phyloP scores from a whole-genome alignment of 2,113 vertebrate genomes.

The Neotoma lepida region DNA sequence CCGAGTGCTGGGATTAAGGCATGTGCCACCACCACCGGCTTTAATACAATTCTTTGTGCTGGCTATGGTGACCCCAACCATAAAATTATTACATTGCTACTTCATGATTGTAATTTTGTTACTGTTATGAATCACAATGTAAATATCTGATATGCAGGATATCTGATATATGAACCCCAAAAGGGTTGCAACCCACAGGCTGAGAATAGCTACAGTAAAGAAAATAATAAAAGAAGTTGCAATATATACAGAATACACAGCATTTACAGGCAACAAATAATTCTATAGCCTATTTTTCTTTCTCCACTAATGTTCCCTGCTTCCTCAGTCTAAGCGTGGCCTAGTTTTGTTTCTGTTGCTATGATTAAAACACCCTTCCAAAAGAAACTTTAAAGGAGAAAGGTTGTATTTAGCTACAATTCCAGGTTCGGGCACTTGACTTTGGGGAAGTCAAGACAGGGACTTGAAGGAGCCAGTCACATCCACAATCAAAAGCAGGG shows the following conservation, averaged over 20 bases:
- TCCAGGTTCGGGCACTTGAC: neutral
- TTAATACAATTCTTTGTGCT: neutral
- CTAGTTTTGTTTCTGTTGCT: neutral
- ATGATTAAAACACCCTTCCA: neutral
- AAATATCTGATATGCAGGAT: neutral
- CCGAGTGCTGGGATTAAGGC: too few species aligned
- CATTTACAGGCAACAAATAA: conserved; percentile 12
- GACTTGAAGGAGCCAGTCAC: neutral
- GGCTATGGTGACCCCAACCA: neutral
- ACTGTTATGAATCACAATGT: neutral
- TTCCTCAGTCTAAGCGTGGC: neutral
- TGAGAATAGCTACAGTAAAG: neutral
- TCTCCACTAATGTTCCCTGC: neutral
- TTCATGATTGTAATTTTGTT: neutral
- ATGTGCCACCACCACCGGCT: too few species aligned
- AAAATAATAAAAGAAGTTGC: conserved; percentile 30
- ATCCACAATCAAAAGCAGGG: neutral
- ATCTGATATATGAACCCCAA: neutral
- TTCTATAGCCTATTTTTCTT: neutral
- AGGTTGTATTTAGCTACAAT: neutral
- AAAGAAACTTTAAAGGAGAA: neutral
- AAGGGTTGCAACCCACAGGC: neutral
- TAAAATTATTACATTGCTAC: neutral
- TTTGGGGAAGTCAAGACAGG: neutral
- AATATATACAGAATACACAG: conserved; percentile 7